Evolutionary conservation across 2,113 vertebrate genomes (phyloP).

Genomic region (Microcebus jonahi): DNA sequence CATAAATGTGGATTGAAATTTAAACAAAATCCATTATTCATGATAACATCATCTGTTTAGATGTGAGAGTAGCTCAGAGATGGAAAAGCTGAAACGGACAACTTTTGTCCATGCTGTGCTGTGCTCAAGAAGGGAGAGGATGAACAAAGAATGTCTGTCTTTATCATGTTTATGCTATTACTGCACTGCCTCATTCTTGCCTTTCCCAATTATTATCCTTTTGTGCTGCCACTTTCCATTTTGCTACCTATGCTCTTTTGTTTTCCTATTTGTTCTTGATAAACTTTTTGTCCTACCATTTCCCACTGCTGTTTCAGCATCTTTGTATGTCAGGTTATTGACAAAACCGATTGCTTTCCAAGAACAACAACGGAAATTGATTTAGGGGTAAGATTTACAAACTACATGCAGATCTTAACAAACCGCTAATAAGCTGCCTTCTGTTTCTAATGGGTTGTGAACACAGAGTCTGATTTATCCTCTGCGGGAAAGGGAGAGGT

Average conservation of each 20-base stretch:
- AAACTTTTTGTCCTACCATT: background rate
- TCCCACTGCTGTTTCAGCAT: slow-evolving; percentile 31
- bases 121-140: background rate
- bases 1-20: background rate
- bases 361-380: slow-evolving; percentile 57
- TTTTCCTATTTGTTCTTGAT: background rate
- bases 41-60: background rate
- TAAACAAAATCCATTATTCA: background rate
- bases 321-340: slow-evolving; percentile 32
- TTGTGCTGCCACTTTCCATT: background rate
- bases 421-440: slow-evolving; percentile 55
- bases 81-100: background rate
- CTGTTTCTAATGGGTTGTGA: slow-evolving; percentile 34
- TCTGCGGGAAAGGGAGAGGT: background rate
- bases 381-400: slow-evolving; percentile 58
- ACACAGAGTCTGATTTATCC: slow-evolving; percentile 6
- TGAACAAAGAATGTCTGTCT: background rate
- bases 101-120: background rate
- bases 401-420: slow-evolving; percentile 50
- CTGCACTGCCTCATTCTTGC: background rate
- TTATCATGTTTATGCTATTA: background rate
- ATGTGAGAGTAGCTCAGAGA: background rate
- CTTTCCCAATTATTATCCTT: background rate
- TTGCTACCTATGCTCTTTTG: background rate
- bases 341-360: slow-evolving; percentile 36